Conservation (phyloP, 2,888 invertebrate species). For the Pandemis cinnamomeana region DNA sequence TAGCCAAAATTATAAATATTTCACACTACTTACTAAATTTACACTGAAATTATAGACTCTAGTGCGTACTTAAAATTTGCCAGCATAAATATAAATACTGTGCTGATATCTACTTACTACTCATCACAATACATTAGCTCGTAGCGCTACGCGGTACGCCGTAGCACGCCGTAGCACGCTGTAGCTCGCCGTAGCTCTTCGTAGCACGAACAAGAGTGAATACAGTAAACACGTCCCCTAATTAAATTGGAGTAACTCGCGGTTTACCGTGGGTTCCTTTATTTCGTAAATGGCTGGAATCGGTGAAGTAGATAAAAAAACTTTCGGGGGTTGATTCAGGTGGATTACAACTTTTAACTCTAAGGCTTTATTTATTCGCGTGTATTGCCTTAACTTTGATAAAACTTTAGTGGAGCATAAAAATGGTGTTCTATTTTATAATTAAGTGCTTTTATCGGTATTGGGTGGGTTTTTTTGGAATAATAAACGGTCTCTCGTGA, state of each 20-base stretch:
- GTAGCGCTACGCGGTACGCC: constrained; percentile 23
- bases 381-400: constrained; percentile 32
- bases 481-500: constrained; percentile 68
- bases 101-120: too few species aligned
- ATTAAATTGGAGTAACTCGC: constrained; percentile 29
- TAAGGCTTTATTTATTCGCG: constrained; percentile 30
- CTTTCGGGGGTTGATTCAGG: constrained; percentile 31
- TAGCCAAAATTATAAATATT: too few species aligned
- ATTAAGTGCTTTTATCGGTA: constrained; percentile 55
- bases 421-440: constrained; percentile 37
- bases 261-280: constrained; percentile 10
- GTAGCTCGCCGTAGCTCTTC: constrained; percentile 17
- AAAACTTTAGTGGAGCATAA: constrained; percentile 20
- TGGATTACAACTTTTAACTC: constrained; percentile 40
- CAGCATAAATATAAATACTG: neutral
- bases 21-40: too few species aligned
- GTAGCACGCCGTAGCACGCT: constrained; percentile 27
- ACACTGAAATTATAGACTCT: too few species aligned
- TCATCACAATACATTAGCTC: neutral
- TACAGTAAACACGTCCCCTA: constrained; percentile 29
- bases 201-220: constrained; percentile 30
- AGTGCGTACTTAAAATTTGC: neutral
- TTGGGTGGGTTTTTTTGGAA: constrained; percentile 53
- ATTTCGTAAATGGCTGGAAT: constrained; percentile 26
- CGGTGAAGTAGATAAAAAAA: constrained; percentile 33